These are phyloP conservation scores for Rhizomys pruinosus DNA, from an alignment of 2,113 vertebrate species.

Conservation along the genomic window DNA sequence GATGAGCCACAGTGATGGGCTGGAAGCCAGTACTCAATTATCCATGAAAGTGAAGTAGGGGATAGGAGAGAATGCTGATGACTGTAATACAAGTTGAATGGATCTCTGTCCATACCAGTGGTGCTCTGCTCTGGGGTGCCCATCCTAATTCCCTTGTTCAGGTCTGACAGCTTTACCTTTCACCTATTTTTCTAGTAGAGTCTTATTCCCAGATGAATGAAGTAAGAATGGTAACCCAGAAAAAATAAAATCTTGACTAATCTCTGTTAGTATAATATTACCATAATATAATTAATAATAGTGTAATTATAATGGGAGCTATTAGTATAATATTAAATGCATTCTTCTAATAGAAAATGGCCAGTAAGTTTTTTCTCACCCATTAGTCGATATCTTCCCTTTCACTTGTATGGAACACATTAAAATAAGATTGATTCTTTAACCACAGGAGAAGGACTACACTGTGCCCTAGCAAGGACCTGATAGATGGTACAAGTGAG, in stretches of 20 bases:
- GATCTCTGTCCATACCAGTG: background rate
- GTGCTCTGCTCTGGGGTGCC: background rate
- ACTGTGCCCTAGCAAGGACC: background rate
- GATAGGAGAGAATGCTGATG: background rate
- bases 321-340: background rate
- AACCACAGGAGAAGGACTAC: background rate
- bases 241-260: background rate
- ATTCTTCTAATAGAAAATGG: background rate
- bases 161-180: background rate
- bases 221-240: background rate
- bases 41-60: slow-evolving; percentile 14
- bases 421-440: background rate
- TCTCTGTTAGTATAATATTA: no score
- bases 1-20: slow-evolving; percentile 32
- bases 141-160: background rate
- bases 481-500: background rate
- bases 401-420: background rate
- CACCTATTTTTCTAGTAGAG: background rate
- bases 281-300: no score
- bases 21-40: slow-evolving; percentile 37
- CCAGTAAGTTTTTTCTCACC: background rate
- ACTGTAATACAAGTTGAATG: background rate
- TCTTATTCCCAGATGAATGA: background rate
- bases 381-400: background rate
- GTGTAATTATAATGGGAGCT: no score